These are phyloP conservation scores for Cariama cristata DNA, from an alignment of 2,113 vertebrate genomes.

Conservation along the genomic window DNA sequence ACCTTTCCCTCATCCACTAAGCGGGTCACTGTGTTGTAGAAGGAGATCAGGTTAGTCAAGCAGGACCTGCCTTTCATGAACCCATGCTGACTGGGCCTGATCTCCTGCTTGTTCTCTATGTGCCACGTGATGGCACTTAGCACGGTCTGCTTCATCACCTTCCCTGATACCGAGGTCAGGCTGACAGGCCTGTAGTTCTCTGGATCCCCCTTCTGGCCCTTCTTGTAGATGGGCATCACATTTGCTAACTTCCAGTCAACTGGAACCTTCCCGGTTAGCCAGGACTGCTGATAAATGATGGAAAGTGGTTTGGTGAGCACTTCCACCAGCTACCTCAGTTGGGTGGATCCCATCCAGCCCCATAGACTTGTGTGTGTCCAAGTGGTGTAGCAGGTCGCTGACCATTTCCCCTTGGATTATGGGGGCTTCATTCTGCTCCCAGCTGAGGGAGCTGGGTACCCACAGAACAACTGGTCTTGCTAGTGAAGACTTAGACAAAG, in stretches of 20 bases:
- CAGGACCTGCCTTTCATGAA: background rate
- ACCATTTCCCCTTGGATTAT: background rate
- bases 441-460: background rate
- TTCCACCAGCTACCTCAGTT: background rate
- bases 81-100: background rate
- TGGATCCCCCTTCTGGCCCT: background rate
- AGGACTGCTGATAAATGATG: background rate
- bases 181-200: background rate
- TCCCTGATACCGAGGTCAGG: background rate
- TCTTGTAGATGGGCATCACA: background rate
- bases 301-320: background rate
- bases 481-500: background rate
- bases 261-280: background rate
- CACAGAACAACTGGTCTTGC: background rate
- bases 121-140: background rate
- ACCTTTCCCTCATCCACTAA: background rate
- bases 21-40: background rate
- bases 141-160: background rate
- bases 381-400: background rate
- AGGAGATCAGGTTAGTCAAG: background rate
- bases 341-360: background rate
- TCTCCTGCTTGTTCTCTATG: background rate
- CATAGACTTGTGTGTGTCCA: accelerated
- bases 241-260: background rate
- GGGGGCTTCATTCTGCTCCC: background rate